Conservation (phyloP, 2,888 invertebrate species). For the Campoplex nolae region DNA sequence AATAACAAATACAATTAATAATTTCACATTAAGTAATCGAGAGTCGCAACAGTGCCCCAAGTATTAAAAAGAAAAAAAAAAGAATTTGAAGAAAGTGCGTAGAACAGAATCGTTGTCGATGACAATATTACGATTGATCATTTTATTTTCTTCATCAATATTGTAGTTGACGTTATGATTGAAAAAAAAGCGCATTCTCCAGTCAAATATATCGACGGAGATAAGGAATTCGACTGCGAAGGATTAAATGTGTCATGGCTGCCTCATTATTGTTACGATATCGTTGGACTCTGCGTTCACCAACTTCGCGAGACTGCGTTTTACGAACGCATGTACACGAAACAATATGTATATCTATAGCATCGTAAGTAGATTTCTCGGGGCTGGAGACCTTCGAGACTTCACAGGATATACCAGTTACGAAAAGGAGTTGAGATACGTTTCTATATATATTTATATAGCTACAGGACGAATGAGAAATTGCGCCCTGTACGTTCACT, state of each 20-base stretch:
- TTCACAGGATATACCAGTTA: slow-evolving; percentile 43
- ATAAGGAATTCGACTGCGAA: slow-evolving; percentile 41
- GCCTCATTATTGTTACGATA: slow-evolving; percentile 54
- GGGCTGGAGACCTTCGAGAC: slow-evolving; percentile 54
- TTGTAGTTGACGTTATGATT: not conserved
- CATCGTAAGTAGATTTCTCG: slow-evolving; percentile 38
- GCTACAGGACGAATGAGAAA: slow-evolving; percentile 50
- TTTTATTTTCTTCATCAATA: not conserved
- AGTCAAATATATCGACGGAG: not conserved
- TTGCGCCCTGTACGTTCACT: slow-evolving; percentile 58
- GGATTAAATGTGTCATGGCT: slow-evolving; percentile 59
- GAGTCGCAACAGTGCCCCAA: no score
- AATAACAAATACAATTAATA: no score
- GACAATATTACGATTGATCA: no score
- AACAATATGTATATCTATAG: not conserved
- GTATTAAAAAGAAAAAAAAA: no score
- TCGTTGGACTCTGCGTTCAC: slow-evolving; percentile 35
- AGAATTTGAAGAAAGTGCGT: no score
- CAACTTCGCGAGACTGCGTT: slow-evolving; percentile 34
- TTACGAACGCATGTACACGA: slow-evolving; percentile 3
- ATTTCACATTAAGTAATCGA: no score
- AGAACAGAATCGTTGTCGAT: not conserved
- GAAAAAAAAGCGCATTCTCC: not conserved
- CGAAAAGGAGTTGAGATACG: slow-evolving; percentile 56
- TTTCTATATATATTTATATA: slow-evolving; percentile 7